These are phyloP conservation scores for Spheniscus humboldti DNA, from an alignment of 2,797 vertebrate species.

Conservation along the genomic window DNA sequence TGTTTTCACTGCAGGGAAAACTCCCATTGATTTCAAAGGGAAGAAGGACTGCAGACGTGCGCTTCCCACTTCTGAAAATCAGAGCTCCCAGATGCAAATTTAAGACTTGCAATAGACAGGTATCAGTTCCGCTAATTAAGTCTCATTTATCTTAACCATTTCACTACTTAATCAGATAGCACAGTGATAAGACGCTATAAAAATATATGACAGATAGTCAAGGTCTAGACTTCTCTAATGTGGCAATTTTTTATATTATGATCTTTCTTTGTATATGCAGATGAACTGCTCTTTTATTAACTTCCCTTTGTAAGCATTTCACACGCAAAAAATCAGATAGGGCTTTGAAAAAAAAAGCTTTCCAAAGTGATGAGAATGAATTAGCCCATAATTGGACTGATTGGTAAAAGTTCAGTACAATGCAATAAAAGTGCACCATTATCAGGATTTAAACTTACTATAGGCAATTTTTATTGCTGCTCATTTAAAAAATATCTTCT, in stretches of 20 bases:
- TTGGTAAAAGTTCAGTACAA: constrained; percentile 48
- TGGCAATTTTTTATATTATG: constrained; percentile 56
- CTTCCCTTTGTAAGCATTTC: constrained; percentile 62
- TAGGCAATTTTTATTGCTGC: constrained; percentile 23
- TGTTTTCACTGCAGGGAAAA: neutral
- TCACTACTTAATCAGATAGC: constrained; percentile 58
- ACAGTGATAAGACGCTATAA: constrained; percentile 8
- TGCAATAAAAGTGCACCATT: constrained; percentile 33
- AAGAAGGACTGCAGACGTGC: neutral
- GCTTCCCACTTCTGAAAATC: neutral
- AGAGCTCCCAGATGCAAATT: constrained; percentile 19
- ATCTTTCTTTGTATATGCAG: constrained; percentile 57
- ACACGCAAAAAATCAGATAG: constrained; percentile 60
- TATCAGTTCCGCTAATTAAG: constrained; percentile 52
- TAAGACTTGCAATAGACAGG: neutral
- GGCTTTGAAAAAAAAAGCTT: constrained; percentile 20
- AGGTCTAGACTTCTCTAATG: constrained; percentile 61
- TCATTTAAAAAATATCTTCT: neutral
- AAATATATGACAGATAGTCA: constrained; percentile 62
- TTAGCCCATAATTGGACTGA: constrained; percentile 54
- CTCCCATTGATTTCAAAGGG: constrained; percentile 7
- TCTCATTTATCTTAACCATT: constrained; percentile 64
- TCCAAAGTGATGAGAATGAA: constrained; percentile 47
- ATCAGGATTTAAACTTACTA: constrained; percentile 28
- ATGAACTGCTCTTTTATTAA: constrained; percentile 58